Conservation (phyloP, 2,113 vertebrate species). For the Aphelocoma coerulescens region DNA sequence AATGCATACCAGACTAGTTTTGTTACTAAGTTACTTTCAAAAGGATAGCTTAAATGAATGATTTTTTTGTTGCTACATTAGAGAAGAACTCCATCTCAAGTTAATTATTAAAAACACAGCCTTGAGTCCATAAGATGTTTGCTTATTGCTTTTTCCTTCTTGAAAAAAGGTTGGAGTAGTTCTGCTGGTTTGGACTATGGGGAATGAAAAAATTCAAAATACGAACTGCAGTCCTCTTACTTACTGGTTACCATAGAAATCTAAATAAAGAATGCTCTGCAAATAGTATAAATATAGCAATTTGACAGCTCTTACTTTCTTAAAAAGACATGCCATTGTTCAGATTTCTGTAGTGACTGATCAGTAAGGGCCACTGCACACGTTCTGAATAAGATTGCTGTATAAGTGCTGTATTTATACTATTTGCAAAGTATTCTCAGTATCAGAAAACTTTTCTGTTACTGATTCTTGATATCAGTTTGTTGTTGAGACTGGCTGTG, state of each 20-base stretch:
- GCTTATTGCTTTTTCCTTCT: neutral
- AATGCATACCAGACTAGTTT: neutral
- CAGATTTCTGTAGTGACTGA: neutral
- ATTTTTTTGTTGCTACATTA: neutral
- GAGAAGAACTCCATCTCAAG: neutral
- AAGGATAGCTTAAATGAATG: neutral
- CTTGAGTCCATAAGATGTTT: neutral
- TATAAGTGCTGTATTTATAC: neutral
- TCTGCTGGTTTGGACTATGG: neutral
- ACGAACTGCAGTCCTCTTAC: neutral
- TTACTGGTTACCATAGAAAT: conserved; percentile 49
- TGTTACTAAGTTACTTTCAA: neutral
- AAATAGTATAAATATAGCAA: conserved; percentile 23
- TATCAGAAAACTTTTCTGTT: neutral
- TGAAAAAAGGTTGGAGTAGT: neutral
- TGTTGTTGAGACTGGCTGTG: neutral
- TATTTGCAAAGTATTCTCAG: neutral
- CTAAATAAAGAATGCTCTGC: conserved; percentile 48
- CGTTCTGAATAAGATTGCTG: neutral
- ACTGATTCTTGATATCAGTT: neutral
- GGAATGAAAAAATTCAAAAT: conserved; percentile 20
- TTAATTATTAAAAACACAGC: neutral
- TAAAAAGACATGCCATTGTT: neutral
- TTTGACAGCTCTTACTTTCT: conserved; percentile 17
- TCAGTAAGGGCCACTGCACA: neutral